phyloP scores from a whole-genome alignment of 1,140 invertebrate species.

The Drosophila guanche region DNA sequence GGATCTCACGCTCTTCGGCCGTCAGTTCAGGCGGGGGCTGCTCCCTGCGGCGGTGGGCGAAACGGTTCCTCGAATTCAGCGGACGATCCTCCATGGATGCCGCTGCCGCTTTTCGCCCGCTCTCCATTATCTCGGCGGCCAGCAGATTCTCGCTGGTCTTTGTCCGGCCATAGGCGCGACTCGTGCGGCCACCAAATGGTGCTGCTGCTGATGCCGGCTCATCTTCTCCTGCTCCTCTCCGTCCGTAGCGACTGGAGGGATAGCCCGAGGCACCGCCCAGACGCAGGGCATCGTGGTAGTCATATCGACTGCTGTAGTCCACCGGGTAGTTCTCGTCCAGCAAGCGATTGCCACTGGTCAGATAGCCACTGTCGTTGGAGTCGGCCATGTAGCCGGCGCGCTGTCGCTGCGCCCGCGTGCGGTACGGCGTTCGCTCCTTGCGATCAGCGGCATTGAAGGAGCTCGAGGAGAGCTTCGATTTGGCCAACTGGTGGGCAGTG shows the following conservation, averaged over 20 bases:
- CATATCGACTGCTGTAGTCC: constrained; percentile 67
- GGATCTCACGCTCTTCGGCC: constrained; percentile 68
- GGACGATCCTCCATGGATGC: constrained; percentile 29
- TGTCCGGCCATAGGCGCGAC: constrained; percentile 58
- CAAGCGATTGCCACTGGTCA: constrained; percentile 58
- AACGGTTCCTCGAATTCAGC: constrained; percentile 63
- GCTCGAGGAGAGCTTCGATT: constrained; percentile 84
- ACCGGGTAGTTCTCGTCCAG: constrained; percentile 76
- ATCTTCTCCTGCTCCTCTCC: constrained; percentile 44
- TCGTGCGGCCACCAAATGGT: constrained; percentile 14
- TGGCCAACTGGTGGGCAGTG: constrained; percentile 85
- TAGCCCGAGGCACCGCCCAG: constrained; percentile 70
- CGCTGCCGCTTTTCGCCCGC: constrained; percentile 5
- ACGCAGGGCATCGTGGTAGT: constrained; percentile 69
- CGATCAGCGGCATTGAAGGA: constrained; percentile 74
- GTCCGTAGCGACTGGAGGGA: constrained; percentile 52
- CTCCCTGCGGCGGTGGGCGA: constrained; percentile 63
- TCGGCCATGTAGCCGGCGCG: constrained; percentile 62
- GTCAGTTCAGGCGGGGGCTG: constrained; percentile 53
- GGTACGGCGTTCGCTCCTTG: constrained; percentile 80
- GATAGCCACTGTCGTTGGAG: constrained; percentile 67
- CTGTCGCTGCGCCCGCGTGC: constrained; percentile 57
- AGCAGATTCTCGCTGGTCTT: constrained; percentile 57
- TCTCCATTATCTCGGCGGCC: constrained; percentile 29
- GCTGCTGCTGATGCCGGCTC: neutral